Evolutionary conservation across 2,113 vertebrate genomes (phyloP).

Genomic region (Trichomycterus rosablanca): DNA sequence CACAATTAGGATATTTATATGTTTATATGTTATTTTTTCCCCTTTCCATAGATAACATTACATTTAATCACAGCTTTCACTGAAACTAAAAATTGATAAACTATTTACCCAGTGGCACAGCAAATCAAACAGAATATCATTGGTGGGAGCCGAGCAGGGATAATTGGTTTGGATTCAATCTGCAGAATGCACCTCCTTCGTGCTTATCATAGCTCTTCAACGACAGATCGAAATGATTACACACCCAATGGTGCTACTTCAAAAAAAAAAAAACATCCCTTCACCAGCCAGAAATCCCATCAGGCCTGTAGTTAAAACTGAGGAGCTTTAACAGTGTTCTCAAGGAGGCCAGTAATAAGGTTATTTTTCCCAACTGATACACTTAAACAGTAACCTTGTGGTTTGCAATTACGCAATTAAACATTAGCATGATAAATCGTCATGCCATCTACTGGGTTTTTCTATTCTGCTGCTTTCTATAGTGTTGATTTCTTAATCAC

Average conservation of each 20-base stretch:
- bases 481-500: too few relatives aligned
- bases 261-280: conserved; percentile 22
- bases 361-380: conserved; percentile 21
- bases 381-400: conserved; percentile 29
- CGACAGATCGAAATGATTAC: conserved; percentile 35
- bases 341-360: conserved; percentile 23
- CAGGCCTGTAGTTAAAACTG: conserved; percentile 19
- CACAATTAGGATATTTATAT: too few relatives aligned
- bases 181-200: conserved; percentile 13
- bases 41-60: too few relatives aligned
- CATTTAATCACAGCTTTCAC: too few relatives aligned
- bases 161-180: conserved; percentile 4
- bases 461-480: conserved; percentile 3
- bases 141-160: too few relatives aligned
- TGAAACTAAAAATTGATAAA: too few relatives aligned
- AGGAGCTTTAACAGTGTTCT: conserved; percentile 19
- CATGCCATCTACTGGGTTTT: background rate
- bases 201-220: conserved; percentile 24
- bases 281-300: conserved; percentile 27
- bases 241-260: conserved; percentile 29
- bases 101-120: too few relatives aligned
- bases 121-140: too few relatives aligned
- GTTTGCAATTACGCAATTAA: conserved; percentile 37
- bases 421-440: conserved; percentile 16
- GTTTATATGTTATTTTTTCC: too few relatives aligned